Percentiles rank a stretch among this genome's conserved stretches.
Evolutionary conservation across 1,140 invertebrate species (phyloP).

Genomic region (Drosophila suzukii): DNA sequence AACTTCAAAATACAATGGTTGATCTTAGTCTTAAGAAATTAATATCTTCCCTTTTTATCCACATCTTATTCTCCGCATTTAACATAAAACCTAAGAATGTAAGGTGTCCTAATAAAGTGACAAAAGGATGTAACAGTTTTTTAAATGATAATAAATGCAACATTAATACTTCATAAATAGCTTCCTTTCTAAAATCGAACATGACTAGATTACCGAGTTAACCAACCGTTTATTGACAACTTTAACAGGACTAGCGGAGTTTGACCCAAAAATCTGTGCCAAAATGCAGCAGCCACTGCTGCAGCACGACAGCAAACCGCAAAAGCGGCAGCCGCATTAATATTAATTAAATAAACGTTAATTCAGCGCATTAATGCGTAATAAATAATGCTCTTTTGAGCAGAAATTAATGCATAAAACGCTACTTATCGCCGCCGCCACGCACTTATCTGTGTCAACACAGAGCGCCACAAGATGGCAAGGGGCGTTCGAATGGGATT

Average conservation of each 20-base stretch:
- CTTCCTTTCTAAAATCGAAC: slow-evolving; percentile 7
- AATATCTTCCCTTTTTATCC: no score
- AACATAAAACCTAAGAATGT: no score
- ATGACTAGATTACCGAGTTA: slow-evolving; percentile 4
- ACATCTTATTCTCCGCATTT: no score
- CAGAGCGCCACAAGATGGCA: slow-evolving; percentile 50
- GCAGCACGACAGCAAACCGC: background rate
- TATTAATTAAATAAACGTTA: slow-evolving; percentile 84
- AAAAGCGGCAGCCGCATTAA: slow-evolving; percentile 67
- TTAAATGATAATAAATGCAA: background rate
- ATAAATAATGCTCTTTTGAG: slow-evolving; percentile 82
- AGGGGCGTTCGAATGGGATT: background rate
- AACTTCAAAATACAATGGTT: no score
- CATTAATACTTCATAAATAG: background rate
- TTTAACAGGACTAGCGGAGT: background rate
- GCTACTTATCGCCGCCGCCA: slow-evolving; percentile 79
- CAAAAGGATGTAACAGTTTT: no score
- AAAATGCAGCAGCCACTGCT: slow-evolving; percentile 28
- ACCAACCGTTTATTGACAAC: background rate
- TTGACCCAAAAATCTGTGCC: slow-evolving; percentile 24
- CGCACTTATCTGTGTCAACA: slow-evolving; percentile 83
- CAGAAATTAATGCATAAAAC: slow-evolving; percentile 82
- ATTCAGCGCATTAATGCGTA: slow-evolving; percentile 82
- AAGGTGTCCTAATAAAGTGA: no score
- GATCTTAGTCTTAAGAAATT: no score